Conservation (phyloP, 2,888 invertebrate genomes). For the Pseudococcus jackbeardsleyi region DNA sequence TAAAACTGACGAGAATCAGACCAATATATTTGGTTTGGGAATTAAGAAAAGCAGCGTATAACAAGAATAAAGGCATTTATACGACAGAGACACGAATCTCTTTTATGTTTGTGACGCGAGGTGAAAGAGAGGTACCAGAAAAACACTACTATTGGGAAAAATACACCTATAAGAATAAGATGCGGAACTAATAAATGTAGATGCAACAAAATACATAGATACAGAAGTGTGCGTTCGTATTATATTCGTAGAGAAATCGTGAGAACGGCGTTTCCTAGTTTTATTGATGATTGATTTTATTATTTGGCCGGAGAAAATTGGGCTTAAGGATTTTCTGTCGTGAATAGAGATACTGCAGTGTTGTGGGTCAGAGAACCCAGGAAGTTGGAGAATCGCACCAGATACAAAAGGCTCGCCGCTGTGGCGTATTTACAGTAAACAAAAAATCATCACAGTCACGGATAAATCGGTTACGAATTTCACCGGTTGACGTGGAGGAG, state of each 20-base stretch:
- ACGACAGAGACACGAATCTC: slow-evolving; percentile 14
- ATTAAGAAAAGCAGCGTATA: neutral
- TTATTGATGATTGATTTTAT: slow-evolving; percentile 40
- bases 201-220: neutral
- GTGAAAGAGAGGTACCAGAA: neutral
- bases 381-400: neutral
- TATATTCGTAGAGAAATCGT: slow-evolving; percentile 30
- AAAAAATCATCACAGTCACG: slow-evolving; percentile 42
- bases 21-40: neutral
- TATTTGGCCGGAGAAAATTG: neutral
- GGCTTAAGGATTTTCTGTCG: neutral
- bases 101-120: neutral
- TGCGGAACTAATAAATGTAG: slow-evolving; percentile 46
- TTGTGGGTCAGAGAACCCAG: slow-evolving; percentile 23
- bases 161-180: neutral
- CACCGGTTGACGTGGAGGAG: neutral
- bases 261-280: slow-evolving; percentile 45
- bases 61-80: slow-evolving; percentile 12
- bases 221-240: neutral
- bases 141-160: neutral
- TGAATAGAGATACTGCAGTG: neutral
- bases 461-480: neutral
- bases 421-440: slow-evolving; percentile 49
- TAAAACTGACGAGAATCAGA: neutral
- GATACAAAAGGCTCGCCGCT: neutral